Conservation (phyloP, 2,888 invertebrate species). For the Trachelus stipa region DNA sequence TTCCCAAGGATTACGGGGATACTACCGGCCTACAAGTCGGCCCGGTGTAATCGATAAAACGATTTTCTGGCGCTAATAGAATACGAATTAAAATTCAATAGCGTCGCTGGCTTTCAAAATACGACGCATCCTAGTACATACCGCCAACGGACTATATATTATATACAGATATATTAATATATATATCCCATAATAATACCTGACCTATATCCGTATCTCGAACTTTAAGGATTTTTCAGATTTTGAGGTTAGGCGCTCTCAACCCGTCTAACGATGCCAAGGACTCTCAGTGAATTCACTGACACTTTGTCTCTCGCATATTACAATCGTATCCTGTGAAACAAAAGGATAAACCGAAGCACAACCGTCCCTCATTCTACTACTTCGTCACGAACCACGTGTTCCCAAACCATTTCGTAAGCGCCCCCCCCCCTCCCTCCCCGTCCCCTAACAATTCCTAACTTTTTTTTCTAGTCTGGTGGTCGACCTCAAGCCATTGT, state of each 20-base stretch:
- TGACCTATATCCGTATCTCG: background rate
- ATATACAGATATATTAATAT: background rate
- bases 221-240: background rate
- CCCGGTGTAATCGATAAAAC: background rate
- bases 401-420: background rate
- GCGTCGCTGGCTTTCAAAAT: background rate
- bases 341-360: background rate
- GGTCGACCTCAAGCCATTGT: constrained; percentile 17
- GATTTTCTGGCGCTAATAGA: background rate
- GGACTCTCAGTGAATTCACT: background rate
- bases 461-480: constrained; percentile 13
- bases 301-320: background rate
- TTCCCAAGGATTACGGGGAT: background rate
- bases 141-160: background rate
- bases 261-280: background rate
- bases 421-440: background rate
- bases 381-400: background rate
- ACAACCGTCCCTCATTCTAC: background rate
- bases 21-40: background rate
- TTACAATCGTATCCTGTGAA: background rate
- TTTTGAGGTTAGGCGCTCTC: background rate
- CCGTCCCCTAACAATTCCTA: background rate
- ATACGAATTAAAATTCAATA: background rate
- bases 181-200: too few species aligned
- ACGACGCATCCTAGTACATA: background rate